Conservation (phyloP, 2,888 invertebrate genomes). For the Ornithoptera priamus region DNA sequence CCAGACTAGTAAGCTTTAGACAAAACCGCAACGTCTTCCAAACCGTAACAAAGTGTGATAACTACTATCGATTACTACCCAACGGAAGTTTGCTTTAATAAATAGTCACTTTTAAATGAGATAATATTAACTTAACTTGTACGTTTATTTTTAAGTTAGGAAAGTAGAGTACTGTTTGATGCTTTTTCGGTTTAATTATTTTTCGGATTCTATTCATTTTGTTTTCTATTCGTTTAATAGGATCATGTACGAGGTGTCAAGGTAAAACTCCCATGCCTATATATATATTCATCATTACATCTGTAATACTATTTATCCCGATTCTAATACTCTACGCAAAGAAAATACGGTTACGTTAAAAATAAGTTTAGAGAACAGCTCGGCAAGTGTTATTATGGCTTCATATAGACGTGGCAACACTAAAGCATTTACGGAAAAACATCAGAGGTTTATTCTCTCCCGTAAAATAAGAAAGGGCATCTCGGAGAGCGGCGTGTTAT, state of each 20-base stretch:
- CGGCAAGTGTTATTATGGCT: slow-evolving; percentile 7
- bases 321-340: background rate
- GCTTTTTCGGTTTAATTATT: no score
- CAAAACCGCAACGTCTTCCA: no score
- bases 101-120: no score
- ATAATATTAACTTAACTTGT: no score
- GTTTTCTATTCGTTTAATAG: background rate
- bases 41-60: no score
- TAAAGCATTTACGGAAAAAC: slow-evolving; percentile 13
- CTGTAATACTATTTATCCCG: background rate
- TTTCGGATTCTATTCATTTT: no score
- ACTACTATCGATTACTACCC: no score
- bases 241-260: background rate
- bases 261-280: background rate
- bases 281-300: background rate
- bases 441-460: background rate
- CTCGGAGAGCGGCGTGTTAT: slow-evolving; percentile 12
- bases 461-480: background rate
- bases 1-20: no score
- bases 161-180: no score
- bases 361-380: background rate
- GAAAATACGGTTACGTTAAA: background rate
- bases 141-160: no score
- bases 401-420: slow-evolving; percentile 7
- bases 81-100: no score